These are phyloP conservation scores for Eilema griseolum DNA, from an alignment of 2,888 invertebrate species.

Conservation along the genomic window DNA sequence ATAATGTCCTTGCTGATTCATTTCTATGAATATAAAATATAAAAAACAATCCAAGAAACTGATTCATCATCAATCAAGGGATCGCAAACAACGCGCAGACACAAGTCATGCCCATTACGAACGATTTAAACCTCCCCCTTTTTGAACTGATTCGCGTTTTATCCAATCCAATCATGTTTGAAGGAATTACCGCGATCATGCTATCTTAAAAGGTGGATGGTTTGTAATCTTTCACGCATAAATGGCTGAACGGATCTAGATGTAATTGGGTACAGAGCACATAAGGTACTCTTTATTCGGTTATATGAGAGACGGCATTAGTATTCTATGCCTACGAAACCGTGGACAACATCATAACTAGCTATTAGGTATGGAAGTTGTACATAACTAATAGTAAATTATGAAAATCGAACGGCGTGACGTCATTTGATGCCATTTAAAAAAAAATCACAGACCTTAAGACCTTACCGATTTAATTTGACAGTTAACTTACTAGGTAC, in stretches of 20 bases:
- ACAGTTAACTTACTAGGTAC: no score
- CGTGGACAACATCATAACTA: no score
- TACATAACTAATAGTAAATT: background rate
- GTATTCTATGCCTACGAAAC: no score
- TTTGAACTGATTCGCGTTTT: background rate
- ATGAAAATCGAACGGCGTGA: background rate
- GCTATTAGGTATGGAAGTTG: no score
- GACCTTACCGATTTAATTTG: background rate
- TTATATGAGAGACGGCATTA: no score
- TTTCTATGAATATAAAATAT: no score
- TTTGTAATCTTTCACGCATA: background rate
- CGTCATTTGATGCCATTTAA: background rate
- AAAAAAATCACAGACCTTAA: background rate
- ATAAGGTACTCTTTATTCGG: no score
- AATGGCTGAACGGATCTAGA: background rate
- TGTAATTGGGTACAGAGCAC: no score
- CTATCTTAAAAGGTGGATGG: background rate
- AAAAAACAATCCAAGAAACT: background rate
- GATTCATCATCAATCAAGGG: background rate
- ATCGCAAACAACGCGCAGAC: conserved; percentile 23
- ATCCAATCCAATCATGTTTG: background rate
- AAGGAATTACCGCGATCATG: background rate
- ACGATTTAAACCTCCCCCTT: background rate
- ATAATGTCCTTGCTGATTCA: no score
- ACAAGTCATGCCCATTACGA: background rate